These are phyloP conservation scores for Mormyrus hasselquistii DNA, from an alignment of 2,797 vertebrate genomes.

Conservation along the genomic window DNA sequence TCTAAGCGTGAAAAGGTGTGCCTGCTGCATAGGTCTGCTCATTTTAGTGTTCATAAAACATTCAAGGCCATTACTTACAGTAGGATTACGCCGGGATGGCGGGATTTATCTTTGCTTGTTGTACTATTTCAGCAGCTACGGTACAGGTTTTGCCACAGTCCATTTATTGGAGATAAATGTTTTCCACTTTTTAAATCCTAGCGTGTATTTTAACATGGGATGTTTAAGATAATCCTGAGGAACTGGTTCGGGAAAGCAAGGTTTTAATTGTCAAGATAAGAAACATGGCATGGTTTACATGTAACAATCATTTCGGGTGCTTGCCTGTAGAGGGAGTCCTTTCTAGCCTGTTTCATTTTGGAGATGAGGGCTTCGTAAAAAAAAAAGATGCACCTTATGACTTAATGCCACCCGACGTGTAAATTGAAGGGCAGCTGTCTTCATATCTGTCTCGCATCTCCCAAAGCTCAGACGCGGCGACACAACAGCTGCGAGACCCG, in stretches of 20 bases:
- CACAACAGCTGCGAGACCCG: not conserved
- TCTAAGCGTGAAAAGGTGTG: not conserved
- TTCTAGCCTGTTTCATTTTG: not conserved
- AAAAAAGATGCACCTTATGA: not conserved
- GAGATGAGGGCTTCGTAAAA: not conserved
- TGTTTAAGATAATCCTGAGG: not conserved
- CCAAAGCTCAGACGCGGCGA: not conserved
- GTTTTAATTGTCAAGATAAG: not conserved
- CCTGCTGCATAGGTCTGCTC: not conserved
- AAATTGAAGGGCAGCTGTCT: not conserved
- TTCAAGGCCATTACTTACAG: conserved; percentile 1
- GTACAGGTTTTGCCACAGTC: not conserved
- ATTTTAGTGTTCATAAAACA: not conserved
- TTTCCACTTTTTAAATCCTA: conserved; percentile 6
- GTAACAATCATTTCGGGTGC: not conserved
- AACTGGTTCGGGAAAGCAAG: not conserved
- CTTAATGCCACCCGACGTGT: not conserved
- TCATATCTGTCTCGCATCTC: not conserved
- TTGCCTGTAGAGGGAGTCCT: not conserved
- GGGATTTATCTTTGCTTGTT: not conserved
- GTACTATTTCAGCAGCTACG: not conserved
- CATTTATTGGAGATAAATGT: not conserved
- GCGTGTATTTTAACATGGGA: not conserved
- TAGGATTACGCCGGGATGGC: not conserved
- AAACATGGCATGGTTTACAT: not conserved